A percentile compares a stretch with the other conserved stretches of the same genome.
phyloP scores from a whole-genome alignment of 2,888 invertebrate species.

The Lepeophtheirus nordmannii region DNA sequence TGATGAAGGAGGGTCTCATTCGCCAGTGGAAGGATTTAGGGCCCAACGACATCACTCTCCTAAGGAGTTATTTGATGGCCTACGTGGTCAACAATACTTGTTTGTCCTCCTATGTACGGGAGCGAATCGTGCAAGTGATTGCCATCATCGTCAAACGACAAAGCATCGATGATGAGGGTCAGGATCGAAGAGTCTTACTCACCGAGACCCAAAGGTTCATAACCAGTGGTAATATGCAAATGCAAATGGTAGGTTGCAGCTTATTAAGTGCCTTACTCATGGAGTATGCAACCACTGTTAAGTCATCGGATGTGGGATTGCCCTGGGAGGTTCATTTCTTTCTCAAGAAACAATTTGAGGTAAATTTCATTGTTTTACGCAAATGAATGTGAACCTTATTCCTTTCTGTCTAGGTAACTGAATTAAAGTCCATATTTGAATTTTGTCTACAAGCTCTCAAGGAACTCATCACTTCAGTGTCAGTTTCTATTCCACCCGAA shows the following conservation, averaged over 20 bases:
- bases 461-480: slow-evolving; percentile 41
- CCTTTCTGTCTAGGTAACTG: slow-evolving; percentile 39
- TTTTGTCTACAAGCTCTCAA: slow-evolving; percentile 49
- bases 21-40: slow-evolving; percentile 63
- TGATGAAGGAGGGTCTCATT: slow-evolving; percentile 62
- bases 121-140: slow-evolving; percentile 53
- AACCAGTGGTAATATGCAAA: slow-evolving; percentile 46
- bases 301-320: slow-evolving; percentile 69
- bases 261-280: slow-evolving; percentile 66
- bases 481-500: slow-evolving; percentile 32
- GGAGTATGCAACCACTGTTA: slow-evolving; percentile 69
- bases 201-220: slow-evolving; percentile 61
- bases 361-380: slow-evolving; percentile 28
- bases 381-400: slow-evolving; percentile 18
- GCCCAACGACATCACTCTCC: slow-evolving; percentile 49
- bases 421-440: slow-evolving; percentile 62
- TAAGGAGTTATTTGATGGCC: slow-evolving; percentile 60
- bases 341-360: slow-evolving; percentile 70
- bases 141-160: slow-evolving; percentile 74
- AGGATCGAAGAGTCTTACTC: slow-evolving; percentile 50
- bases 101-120: slow-evolving; percentile 50
- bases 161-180: slow-evolving; percentile 55
- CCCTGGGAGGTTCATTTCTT: slow-evolving; percentile 73
- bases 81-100: slow-evolving; percentile 52
- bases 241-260: slow-evolving; percentile 67